Evolutionary conservation across 2,113 vertebrate species (phyloP), one percentile per base, ranked within the genome.

Genomic region (Cairina moschata): DNA sequence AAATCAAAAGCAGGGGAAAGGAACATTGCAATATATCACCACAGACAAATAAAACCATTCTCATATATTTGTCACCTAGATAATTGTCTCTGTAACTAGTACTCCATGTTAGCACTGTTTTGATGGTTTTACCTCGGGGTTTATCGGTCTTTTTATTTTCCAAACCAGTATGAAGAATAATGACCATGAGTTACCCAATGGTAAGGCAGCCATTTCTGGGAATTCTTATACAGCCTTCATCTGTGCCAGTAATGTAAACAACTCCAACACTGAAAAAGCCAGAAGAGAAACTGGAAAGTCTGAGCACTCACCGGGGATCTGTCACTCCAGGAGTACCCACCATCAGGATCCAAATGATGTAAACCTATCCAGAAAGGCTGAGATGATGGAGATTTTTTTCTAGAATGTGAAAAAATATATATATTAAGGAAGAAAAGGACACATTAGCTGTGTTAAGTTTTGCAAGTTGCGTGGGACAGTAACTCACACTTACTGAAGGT

Each of bases 351-450:
- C 31, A 98, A 95, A 4, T 94, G 92, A 13, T 90, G 98, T 92
- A 99, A 91, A 62, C 99, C 99, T 60, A 99, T 98, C 99, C 99
- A 99, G 44, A 98, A 98, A 28, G 94, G 60, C 29, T 95, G 95
- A 60, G 96, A 85, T 55, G 97, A 94, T 29, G 26, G 44, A 1
- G 60, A 55, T n/a, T 75, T 95, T 58, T 68, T 55, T 32, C 97
- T 98, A 42, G 22, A 88, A 75, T 38, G 9, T 55, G 36, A 79
- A 46, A 83, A 38, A 50, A 40, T 13, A 40, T 40, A 38, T 1
- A 2, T 60, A 12, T 38, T 4, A 29, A 18, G 31, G 8, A 74
- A 63, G 31, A 73, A 73, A 32, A 76, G 10, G 16, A 38, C 3
- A 5, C 20, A 32, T 71, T 90, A 78, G 11, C 4, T n/a, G 28